A percentile compares a stretch with the other conserved stretches of the same genome.
These are phyloP conservation scores for Ormia ochracea DNA, from an alignment of 2,888 invertebrate genomes.

Conservation along the genomic window DNA sequence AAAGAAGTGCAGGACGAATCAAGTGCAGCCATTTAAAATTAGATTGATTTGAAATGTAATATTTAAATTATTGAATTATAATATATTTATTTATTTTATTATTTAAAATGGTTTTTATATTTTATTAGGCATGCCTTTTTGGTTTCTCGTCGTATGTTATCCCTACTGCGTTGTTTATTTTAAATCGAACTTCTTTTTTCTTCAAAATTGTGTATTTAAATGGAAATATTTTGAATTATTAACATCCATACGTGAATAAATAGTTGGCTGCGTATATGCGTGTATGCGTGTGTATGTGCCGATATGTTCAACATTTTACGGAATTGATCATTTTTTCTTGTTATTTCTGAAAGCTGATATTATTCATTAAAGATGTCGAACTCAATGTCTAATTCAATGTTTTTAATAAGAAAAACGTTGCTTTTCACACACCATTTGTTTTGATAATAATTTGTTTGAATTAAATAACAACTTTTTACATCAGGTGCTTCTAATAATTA, in stretches of 20 bases:
- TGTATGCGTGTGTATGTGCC: neutral
- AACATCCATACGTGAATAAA: neutral
- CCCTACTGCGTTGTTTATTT: neutral
- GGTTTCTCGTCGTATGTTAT: neutral
- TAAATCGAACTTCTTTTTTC: slow-evolving; percentile 2
- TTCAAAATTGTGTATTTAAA: slow-evolving; percentile 37
- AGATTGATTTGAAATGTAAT: no score
- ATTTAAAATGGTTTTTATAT: no score
- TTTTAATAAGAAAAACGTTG: slow-evolving; percentile 46
- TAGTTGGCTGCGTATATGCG: neutral
- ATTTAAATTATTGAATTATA: no score
- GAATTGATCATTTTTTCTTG: slow-evolving; percentile 53
- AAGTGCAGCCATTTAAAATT: no score
- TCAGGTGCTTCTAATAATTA: neutral
- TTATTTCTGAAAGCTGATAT: slow-evolving; percentile 56
- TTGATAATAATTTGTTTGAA: slow-evolving; percentile 7
- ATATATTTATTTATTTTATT: no score
- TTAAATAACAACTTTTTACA: neutral
- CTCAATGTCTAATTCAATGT: slow-evolving; percentile 8
- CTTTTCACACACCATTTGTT: slow-evolving; percentile 42
- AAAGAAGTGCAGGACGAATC: no score
- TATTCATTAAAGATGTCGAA: slow-evolving; percentile 26
- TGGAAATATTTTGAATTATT: slow-evolving; percentile 38
- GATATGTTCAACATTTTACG: slow-evolving; percentile 5
- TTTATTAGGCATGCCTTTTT: neutral